phyloP scores from a whole-genome alignment of 2,797 vertebrate genomes.

The Ceryle rudis region DNA sequence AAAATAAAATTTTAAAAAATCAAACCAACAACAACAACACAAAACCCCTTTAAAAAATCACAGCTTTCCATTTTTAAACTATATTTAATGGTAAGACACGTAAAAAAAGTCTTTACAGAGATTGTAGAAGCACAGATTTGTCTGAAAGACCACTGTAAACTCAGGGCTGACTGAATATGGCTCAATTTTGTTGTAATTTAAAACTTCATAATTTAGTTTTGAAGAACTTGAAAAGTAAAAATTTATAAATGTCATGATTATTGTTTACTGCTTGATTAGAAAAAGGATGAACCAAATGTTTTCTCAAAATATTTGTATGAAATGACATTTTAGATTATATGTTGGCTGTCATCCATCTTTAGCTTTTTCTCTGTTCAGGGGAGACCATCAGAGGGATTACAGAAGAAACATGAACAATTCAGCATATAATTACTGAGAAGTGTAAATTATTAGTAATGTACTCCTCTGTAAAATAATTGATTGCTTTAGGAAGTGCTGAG shows the following conservation, averaged over 20 bases:
- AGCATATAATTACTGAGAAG: neutral
- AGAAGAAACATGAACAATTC: neutral
- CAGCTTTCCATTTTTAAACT: neutral
- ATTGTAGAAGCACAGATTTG: neutral
- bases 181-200: constrained; percentile 20
- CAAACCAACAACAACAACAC: too few relatives aligned
- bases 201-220: constrained; percentile 41
- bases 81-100: neutral
- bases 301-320: neutral
- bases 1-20: too few relatives aligned
- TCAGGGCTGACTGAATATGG: neutral
- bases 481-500: neutral
- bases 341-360: neutral
- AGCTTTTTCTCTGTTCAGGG: neutral
- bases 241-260: neutral
- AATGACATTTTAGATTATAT: neutral
- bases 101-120: neutral
- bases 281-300: neutral
- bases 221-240: constrained; percentile 17
- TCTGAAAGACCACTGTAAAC: constrained; percentile 14
- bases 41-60: neutral
- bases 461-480: neutral
- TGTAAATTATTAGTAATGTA: neutral
- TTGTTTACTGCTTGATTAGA: neutral
- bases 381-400: neutral